Percentiles rank a stretch among this genome's conserved stretches.
Evolutionary conservation across 2,797 vertebrate species (phyloP).

Genomic region (Zalophus californianus): DNA sequence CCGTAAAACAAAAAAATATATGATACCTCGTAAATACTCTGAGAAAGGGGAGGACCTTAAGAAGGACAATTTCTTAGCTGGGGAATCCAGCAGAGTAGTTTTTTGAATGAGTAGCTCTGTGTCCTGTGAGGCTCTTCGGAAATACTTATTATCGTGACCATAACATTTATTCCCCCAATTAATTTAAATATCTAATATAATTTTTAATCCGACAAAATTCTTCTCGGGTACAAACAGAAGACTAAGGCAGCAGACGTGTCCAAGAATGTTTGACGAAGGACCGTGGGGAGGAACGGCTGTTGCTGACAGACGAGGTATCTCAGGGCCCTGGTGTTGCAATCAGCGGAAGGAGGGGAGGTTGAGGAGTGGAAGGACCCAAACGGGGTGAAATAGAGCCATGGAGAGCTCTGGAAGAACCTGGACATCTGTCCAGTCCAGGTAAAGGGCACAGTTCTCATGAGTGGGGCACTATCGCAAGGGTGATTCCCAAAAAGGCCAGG

Average conservation of each 20-base stretch:
- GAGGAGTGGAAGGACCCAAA: background rate
- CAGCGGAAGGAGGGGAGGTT: accelerated
- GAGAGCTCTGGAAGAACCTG: background rate
- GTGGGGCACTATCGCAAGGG: accelerated
- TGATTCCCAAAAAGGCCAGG: background rate
- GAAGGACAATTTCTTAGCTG: accelerated
- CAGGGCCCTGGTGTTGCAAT: accelerated
- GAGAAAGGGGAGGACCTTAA: accelerated
- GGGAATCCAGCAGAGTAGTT: accelerated
- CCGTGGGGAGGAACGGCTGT: accelerated
- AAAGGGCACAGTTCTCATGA: accelerated
- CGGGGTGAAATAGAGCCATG: accelerated
- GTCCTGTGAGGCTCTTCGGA: background rate
- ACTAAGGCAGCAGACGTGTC: accelerated
- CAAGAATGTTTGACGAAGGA: accelerated
- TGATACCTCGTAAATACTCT: accelerated
- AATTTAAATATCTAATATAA: background rate
- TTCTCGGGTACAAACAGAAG: background rate
- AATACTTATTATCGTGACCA: accelerated
- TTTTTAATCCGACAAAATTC: background rate
- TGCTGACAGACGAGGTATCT: accelerated
- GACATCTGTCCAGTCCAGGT: accelerated
- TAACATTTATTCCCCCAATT: background rate
- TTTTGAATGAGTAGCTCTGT: background rate
- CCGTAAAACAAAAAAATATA: background rate